phyloP scores from a whole-genome alignment of 2,113 vertebrate genomes.

The Corythoichthys haematopterus region DNA sequence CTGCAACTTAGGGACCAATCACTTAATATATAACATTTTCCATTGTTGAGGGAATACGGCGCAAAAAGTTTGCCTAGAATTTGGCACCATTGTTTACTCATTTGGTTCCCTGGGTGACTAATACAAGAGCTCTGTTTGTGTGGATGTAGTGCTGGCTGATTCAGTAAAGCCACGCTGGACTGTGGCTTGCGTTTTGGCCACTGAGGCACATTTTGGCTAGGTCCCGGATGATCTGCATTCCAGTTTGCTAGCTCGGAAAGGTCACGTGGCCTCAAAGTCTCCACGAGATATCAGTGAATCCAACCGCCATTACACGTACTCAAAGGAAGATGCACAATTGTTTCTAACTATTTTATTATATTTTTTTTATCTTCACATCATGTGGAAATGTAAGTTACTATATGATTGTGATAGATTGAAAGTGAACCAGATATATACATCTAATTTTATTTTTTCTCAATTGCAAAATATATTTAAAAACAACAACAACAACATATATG shows the following conservation, averaged over 20 bases:
- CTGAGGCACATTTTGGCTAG: conserved; percentile 16
- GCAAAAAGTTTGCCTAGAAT: neutral
- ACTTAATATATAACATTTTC: neutral
- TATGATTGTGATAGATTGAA: neutral
- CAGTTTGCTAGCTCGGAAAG: conserved; percentile 17
- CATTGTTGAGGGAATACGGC: neutral
- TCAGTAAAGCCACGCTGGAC: conserved; percentile 5
- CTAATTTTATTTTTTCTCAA: neutral
- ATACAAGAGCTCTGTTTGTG: neutral
- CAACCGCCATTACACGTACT: conserved; percentile 2
- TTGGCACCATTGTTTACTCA: neutral
- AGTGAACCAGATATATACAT: neutral
- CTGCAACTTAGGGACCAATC: conserved; percentile 17
- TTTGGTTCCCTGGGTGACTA: neutral
- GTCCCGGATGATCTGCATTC: conserved; percentile 13
- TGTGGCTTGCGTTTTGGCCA: conserved; percentile 3
- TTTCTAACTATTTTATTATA: conserved; percentile 6
- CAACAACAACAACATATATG: neutral
- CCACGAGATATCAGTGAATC: conserved; percentile 1
- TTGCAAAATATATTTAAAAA: too few species aligned
- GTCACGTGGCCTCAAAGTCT: conserved; percentile 19
- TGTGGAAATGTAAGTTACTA: neutral
- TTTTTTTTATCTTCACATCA: neutral
- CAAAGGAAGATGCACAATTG: conserved; percentile 4
- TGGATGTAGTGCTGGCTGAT: neutral